Conservation (phyloP, 2,888 invertebrate species). For the Acanthosepion pharaonis region DNA sequence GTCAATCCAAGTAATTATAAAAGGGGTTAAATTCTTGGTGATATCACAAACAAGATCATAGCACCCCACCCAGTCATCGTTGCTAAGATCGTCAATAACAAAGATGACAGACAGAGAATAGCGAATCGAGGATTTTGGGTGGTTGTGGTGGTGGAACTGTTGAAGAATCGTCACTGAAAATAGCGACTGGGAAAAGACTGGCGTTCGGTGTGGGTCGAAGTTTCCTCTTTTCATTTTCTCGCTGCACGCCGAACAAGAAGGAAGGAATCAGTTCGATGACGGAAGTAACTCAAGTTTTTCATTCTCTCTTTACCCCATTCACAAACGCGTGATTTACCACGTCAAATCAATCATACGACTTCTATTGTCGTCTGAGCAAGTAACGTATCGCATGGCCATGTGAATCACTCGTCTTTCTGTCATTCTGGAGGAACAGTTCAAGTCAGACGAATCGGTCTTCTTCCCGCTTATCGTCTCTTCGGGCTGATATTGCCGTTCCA, state of each 20-base stretch:
- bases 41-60: not conserved
- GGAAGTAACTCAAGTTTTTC: not conserved
- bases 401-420: not conserved
- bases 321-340: not conserved
- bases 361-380: no score
- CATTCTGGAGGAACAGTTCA: not conserved
- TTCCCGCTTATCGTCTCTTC: no score
- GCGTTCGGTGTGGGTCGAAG: not conserved
- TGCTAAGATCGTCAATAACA: not conserved
- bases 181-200: not conserved
- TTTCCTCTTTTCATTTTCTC: not conserved
- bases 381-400: not conserved
- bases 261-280: not conserved
- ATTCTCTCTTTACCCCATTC: not conserved
- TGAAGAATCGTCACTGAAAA: not conserved
- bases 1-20: not conserved
- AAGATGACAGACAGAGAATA: not conserved
- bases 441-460: no score
- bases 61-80: not conserved
- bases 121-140: not conserved
- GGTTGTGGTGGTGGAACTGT: not conserved
- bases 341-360: not conserved
- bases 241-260: not conserved
- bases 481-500: no score
- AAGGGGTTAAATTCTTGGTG: not conserved